These are phyloP conservation scores for Antedon mediterranea DNA, from an alignment of 53 echinoderm and acorn worm species.

Conservation along the genomic window DNA sequence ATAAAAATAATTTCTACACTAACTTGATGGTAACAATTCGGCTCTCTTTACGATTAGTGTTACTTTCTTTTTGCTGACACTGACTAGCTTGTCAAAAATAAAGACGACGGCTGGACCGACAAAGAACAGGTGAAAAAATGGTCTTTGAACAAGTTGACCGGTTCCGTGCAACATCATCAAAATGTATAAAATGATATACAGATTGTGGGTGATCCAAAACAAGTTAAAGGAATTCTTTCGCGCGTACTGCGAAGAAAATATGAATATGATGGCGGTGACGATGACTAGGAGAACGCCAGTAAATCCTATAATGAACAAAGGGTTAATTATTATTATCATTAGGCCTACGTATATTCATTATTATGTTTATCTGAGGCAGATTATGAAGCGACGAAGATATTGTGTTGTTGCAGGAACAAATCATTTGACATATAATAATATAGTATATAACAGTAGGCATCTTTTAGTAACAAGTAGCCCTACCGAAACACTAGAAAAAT, in stretches of 20 bases:
- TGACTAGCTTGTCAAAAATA: conserved; percentile 9
- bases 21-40: conserved; percentile 7
- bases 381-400: too few relatives aligned
- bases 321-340: too few relatives aligned
- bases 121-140: conserved; percentile 2
- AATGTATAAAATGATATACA: neutral
- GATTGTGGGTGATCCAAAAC: conserved; percentile 10
- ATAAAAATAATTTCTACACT: too few relatives aligned
- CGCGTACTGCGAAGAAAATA: conserved; percentile 8
- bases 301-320: neutral
- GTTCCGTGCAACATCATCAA: conserved; percentile 7
- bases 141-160: conserved; percentile 8
- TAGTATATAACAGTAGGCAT: too few relatives aligned
- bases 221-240: neutral
- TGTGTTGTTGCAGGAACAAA: too few relatives aligned
- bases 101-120: conserved; percentile 9
- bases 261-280: neutral
- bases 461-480: too few relatives aligned
- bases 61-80: conserved; percentile 5
- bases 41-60: conserved; percentile 5
- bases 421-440: too few relatives aligned
- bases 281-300: neutral
- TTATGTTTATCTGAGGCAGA: too few relatives aligned
- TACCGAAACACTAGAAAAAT: too few relatives aligned
- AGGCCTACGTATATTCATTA: too few relatives aligned